These are phyloP conservation scores for Hydraecia micacea DNA, from an alignment of 2,888 invertebrate genomes.

Conservation along the genomic window DNA sequence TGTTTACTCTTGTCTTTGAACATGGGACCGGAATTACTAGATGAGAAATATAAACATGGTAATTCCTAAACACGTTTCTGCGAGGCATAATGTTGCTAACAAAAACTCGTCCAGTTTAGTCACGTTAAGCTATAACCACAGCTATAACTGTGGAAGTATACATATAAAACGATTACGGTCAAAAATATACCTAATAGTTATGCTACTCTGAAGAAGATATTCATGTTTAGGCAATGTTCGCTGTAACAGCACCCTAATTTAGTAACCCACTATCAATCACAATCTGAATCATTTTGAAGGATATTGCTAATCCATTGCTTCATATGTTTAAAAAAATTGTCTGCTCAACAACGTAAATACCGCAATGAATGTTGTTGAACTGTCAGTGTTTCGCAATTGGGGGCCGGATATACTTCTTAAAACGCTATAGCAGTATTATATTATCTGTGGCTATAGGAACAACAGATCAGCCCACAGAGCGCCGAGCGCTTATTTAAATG, in stretches of 20 bases:
- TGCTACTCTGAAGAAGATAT: not conserved
- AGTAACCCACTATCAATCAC: not conserved
- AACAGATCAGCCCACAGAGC: not conserved
- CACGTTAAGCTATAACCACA: slow-evolving; percentile 12
- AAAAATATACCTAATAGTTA: not conserved
- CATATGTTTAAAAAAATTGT: not conserved
- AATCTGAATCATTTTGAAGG: not conserved
- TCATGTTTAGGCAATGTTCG: not conserved
- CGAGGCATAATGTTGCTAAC: not conserved
- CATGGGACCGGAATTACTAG: not conserved
- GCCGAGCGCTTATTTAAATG: not conserved
- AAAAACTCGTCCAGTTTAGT: slow-evolving; percentile 36
- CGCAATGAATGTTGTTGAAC: not conserved
- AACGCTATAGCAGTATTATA: not conserved
- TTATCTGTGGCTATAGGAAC: too few relatives aligned
- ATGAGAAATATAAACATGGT: not conserved
- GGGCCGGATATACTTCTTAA: not conserved
- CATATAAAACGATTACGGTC: not conserved
- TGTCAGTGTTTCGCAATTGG: not conserved
- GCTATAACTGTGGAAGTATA: not conserved
- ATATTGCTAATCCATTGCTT: not conserved
- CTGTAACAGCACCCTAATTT: not conserved
- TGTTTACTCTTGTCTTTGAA: not conserved
- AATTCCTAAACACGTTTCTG: slow-evolving; percentile 23
- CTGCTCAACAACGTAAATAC: not conserved